Base-by-base conservation (phyloP, 2,888 invertebrate species). In the Aplocera efformata region DNA sequence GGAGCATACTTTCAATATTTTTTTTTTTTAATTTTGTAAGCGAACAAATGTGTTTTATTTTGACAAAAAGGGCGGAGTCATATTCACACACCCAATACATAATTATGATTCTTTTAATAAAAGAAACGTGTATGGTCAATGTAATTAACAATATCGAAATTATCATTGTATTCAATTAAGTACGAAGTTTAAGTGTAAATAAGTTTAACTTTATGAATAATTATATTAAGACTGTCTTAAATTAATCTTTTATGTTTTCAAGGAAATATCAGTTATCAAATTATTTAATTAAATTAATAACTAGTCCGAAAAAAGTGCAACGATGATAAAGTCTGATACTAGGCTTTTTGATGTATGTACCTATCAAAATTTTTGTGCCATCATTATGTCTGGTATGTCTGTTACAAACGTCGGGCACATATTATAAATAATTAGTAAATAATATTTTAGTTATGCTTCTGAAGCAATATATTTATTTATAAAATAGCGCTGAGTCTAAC, bases 291-390 rank as follows among this genome's bases (percentile, higher is more conserved):
- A 33, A 66, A 60, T 63, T 59, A 53, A 57, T 57, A 39, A 61
- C 76, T 76, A 76, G 76, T 76, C 76, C 65, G 62, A 59, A 65
- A 53, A 52, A 58, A 56, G 54, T 58, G 58, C 52, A 59, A 52
- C 52, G 58, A 56, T 52, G 45, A 44, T 53, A 50, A 58, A 51
- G 60, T 63, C 54, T 60, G 53, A 54, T 45, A 28, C 20, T 51
- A 42, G 48, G 51, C 42, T 54, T 36, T 42, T 32, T 40, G 37
- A 33, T 36, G 39, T 32, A 29, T 23, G 55, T 51, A 50, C 50
- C 44, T 50, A 58, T 64, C 62, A 56, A 64, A 67, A 65, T 63
- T 66, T 42, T 51, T 50, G 68, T 58, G 58, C 58, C 60, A 62
- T 63, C 59, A 52, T 54, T 58, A 61, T 60, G 56, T 60, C 50